These are phyloP conservation scores for Phrynocephalus vlangalii DNA, from an alignment of 2,797 vertebrate genomes.

Conservation along the genomic window DNA sequence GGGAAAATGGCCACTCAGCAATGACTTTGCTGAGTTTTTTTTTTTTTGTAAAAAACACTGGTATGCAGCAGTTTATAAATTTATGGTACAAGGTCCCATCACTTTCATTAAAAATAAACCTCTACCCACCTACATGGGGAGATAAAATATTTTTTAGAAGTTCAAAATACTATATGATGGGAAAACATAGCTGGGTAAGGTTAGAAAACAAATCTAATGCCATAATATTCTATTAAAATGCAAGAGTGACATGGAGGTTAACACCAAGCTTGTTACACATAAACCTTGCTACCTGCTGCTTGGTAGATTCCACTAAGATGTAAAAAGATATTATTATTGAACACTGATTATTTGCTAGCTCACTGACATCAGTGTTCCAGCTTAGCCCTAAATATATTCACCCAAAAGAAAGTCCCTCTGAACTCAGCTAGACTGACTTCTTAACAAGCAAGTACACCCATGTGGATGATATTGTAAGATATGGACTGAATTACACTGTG, in stretches of 20 bases:
- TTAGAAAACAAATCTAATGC: not conserved
- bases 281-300: not conserved
- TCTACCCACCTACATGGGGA: not conserved
- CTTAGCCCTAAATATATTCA: not conserved
- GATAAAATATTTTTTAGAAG: not conserved
- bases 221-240: not conserved
- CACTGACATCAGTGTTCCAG: not conserved
- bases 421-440: not conserved
- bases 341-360: not conserved
- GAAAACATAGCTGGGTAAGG: not conserved
- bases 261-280: not conserved
- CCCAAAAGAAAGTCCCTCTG: not conserved
- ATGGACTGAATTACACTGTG: not conserved
- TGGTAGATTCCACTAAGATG: not conserved
- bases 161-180: not conserved
- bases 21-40: not conserved
- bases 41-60: slow-evolving; percentile 15
- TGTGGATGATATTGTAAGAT: not conserved
- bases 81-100: slow-evolving; percentile 26
- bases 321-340: not conserved
- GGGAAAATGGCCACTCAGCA: slow-evolving; percentile 34
- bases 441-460: not conserved
- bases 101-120: slow-evolving; percentile 46
- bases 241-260: not conserved
- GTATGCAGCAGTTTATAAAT: slow-evolving; percentile 19